Evolutionary conservation across 2,888 invertebrate species (phyloP), one percentile per base, ranked within the genome.

Genomic region (Clusia tigrina): DNA sequence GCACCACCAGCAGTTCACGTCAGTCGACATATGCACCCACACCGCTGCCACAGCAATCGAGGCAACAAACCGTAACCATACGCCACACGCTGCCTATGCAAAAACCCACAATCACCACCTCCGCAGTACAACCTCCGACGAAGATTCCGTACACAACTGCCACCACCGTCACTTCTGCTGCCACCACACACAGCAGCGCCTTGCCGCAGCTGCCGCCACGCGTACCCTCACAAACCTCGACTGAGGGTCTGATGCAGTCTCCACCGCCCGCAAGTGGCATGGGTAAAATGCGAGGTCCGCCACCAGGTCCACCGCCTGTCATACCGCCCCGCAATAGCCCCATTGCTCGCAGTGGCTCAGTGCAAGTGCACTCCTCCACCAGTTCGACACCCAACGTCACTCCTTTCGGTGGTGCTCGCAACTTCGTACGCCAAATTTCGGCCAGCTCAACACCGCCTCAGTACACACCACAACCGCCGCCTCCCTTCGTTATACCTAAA

Each of bases 401-500:
- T 20, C 32, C 58, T 38, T 55, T 52, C 22, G 60, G 53, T 6
- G 12, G 56, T 10, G 68, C 67, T 48, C 76, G 80, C 2, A 70
- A 71, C 38, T 76, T 84, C 52, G 77, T 81, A 23, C 78, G 82
- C 1, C 84, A 84, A 66, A 77, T 80, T 5, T 82, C 84, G 23
- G 78, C 83, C 15, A 82, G 78, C 54, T 84, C 83, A 10, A 82
- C 82, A 66, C 80, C 80, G 63, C 83, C 83, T 38, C 83, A 83
- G 58, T 83, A 76, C 58, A 83, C 78, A 48, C 81, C 84, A 2
- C 82, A 84, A 63, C 75, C 84, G 62, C 81, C 84, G 58, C 84
- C 84, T 51, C 77, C 78, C 1, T 84, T 84, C 68, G 83, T 84
- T 9, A 84, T 84, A 63, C 84, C 84, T 17, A 82, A 83, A 58